Evolutionary conservation across 2,113 vertebrate genomes (phyloP).

Genomic region (Mus pahari): DNA sequence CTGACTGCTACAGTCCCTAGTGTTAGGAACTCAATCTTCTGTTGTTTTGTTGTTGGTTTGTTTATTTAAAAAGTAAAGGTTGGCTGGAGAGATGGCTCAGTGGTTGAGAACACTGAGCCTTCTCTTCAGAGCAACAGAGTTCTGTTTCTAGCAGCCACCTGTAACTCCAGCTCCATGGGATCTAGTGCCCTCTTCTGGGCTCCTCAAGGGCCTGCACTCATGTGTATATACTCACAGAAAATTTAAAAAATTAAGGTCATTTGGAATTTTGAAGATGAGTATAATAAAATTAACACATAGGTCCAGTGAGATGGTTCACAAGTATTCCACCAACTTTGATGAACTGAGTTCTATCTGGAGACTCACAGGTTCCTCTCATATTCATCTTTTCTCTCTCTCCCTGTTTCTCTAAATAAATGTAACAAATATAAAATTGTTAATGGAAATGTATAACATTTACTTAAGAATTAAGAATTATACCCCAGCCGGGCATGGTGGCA

Average conservation of each 20-base stretch:
- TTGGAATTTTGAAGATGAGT: conserved; percentile 55
- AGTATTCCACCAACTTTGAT: neutral
- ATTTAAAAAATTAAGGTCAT: conserved; percentile 21
- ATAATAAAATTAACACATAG: conserved; percentile 16
- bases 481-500: too few species aligned
- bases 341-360: neutral
- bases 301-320: neutral
- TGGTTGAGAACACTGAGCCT: too few species aligned
- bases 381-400: too few species aligned
- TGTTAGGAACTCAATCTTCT: neutral
- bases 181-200: neutral
- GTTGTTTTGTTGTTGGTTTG: neutral
- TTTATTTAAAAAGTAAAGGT: neutral
- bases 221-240: neutral
- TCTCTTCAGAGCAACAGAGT: neutral
- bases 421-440: conserved; percentile 13
- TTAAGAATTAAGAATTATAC: conserved; percentile 66
- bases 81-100: neutral
- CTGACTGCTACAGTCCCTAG: neutral
- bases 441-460: conserved; percentile 57
- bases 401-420: neutral
- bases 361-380: neutral
- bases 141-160: neutral
- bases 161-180: neutral
- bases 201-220: neutral